Conservation (phyloP, 2,797 vertebrate species). For the Tarsius wallacei region DNA sequence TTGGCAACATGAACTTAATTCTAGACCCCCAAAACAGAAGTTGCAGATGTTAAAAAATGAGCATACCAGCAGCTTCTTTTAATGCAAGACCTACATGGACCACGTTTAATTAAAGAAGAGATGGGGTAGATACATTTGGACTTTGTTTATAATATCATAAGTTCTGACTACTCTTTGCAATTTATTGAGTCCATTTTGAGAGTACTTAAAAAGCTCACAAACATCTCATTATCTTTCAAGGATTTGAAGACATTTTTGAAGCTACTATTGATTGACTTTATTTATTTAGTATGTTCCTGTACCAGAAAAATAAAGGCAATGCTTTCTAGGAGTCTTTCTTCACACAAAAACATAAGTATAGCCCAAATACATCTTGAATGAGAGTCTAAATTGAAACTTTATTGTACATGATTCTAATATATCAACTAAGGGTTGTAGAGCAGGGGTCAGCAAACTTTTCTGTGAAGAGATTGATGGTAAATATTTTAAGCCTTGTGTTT, state of each 20-base stretch:
- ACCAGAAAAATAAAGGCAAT: neutral
- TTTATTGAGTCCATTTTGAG: slow-evolving; percentile 8
- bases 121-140: neutral
- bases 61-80: neutral
- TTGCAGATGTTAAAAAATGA: neutral
- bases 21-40: neutral
- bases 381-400: neutral
- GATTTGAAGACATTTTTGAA: neutral
- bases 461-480: neutral
- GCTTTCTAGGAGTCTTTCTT: neutral
- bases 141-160: neutral
- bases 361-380: neutral
- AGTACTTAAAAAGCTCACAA: neutral
- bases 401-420: neutral
- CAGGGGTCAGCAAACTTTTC: neutral
- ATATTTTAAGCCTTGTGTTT: neutral
- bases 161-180: neutral
- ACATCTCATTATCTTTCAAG: slow-evolving; percentile 15
- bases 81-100: neutral
- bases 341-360: neutral
- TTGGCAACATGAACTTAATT: slow-evolving; percentile 21
- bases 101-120: neutral
- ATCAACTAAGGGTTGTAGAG: neutral
- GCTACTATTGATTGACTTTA: neutral
- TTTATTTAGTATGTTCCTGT: neutral